Evolutionary conservation across 1,140 invertebrate species (phyloP).

Genomic region (Agraylea sexmaculata): DNA sequence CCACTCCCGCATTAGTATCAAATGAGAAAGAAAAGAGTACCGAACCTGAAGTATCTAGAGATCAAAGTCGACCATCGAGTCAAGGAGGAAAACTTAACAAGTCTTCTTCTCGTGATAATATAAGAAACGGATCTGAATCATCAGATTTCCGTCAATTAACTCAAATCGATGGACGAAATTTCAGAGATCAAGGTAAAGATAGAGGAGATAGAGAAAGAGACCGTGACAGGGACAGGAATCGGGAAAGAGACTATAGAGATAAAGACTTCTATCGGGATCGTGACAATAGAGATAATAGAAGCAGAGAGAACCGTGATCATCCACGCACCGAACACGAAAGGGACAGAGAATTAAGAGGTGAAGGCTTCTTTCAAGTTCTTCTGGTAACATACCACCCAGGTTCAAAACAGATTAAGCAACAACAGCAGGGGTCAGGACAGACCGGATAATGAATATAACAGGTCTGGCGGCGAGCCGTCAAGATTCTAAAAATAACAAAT

Average conservation of each 20-base stretch:
- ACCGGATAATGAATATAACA: conserved; percentile 11
- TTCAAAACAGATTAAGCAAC: no score
- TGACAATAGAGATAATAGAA: conserved; percentile 9
- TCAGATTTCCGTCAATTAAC: conserved; percentile 31
- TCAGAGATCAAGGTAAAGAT: conserved; percentile 27
- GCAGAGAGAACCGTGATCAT: conserved; percentile 14
- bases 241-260: no score
- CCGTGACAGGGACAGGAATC: no score
- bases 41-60: conserved; percentile 5
- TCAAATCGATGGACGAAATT: conserved; percentile 31
- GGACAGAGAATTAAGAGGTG: conserved; percentile 21
- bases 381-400: conserved; percentile 72
- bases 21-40: conserved; percentile 8
- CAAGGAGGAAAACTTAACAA: conserved; percentile 7
- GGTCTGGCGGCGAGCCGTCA: conserved; percentile 13
- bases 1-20: conserved; percentile 11
- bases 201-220: conserved; percentile 28
- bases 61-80: conserved; percentile 15
- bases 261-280: no score
- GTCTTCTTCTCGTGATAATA: conserved; percentile 19
- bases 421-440: conserved; percentile 27
- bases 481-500: conserved; percentile 1
- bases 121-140: conserved; percentile 14
- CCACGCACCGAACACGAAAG: conserved; percentile 26
- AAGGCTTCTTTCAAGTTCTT: conserved; percentile 60